phyloP scores from a whole-genome alignment of 2,113 vertebrate genomes.

The Castor canadensis region DNA sequence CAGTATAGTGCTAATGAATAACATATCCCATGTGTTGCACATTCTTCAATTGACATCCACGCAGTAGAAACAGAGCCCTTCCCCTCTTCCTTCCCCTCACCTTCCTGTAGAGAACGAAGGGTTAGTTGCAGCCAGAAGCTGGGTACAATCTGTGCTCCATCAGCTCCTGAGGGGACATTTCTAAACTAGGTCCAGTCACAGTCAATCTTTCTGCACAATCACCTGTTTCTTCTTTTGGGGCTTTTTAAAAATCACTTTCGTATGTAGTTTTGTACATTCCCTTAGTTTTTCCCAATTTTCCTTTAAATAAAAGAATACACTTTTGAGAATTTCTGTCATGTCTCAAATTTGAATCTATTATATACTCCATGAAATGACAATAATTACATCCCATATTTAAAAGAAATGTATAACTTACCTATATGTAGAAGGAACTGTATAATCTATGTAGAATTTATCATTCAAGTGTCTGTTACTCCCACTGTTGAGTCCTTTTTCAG shows the following conservation, averaged over 20 bases:
- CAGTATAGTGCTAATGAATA: slow-evolving; percentile 43
- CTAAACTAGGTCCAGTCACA: not conserved
- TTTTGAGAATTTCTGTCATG: not conserved
- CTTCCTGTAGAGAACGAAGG: not conserved
- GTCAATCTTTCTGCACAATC: not conserved
- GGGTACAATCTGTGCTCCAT: not conserved
- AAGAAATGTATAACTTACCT: not conserved
- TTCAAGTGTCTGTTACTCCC: not conserved
- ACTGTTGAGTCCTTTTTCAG: not conserved
- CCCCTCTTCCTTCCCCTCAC: not conserved
- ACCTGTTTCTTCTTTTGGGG: not conserved
- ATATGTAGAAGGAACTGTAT: not conserved
- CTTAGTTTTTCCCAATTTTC: not conserved
- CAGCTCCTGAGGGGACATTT: not conserved
- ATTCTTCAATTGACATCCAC: slow-evolving; percentile 17
- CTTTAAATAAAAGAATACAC: not conserved
- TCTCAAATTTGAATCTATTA: slow-evolving; percentile 1
- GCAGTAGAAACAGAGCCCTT: not conserved
- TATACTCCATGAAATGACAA: not conserved
- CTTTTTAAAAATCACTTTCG: not conserved
- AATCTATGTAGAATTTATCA: not conserved
- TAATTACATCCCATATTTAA: not conserved
- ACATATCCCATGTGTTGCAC: slow-evolving; percentile 30
- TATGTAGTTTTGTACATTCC: not conserved
- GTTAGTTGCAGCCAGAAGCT: not conserved